Conservation (phyloP, 2,888 invertebrate species). For the Brachyptera risi region DNA sequence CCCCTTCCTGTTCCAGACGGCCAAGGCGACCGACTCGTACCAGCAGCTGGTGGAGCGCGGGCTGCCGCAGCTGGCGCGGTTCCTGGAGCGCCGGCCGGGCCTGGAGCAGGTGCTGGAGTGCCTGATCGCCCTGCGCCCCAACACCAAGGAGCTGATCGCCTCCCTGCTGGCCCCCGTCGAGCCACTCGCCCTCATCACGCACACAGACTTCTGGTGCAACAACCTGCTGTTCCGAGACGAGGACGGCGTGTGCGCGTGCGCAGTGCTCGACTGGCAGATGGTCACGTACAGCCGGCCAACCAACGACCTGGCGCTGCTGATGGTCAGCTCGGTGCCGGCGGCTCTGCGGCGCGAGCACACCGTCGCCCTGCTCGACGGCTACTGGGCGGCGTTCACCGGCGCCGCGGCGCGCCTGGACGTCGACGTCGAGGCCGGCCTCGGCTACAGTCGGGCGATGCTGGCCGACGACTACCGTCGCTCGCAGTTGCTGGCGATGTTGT, state of each 20-base stretch:
- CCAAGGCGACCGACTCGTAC: slow-evolving; percentile 73
- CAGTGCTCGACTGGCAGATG: slow-evolving; percentile 81
- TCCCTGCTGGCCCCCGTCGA: slow-evolving; percentile 66
- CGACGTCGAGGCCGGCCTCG: slow-evolving; percentile 54
- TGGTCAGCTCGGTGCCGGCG: slow-evolving; percentile 68
- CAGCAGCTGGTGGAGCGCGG: slow-evolving; percentile 73
- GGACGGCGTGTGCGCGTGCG: slow-evolving; percentile 54
- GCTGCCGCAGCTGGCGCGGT: slow-evolving; percentile 66
- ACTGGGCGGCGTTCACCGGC: slow-evolving; percentile 60
- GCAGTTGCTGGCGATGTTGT: slow-evolving; percentile 66
- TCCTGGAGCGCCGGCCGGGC: slow-evolving; percentile 62
- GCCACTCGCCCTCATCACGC: slow-evolving; percentile 70
- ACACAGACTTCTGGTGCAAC: slow-evolving; percentile 82
- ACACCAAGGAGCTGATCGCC: slow-evolving; percentile 68
- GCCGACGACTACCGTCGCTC: slow-evolving; percentile 58
- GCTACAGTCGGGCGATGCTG: slow-evolving; percentile 52
- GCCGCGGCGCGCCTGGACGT: slow-evolving; percentile 59
- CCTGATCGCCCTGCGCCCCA: slow-evolving; percentile 55
- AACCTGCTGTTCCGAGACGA: slow-evolving; percentile 61
- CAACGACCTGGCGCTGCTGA: slow-evolving; percentile 70
- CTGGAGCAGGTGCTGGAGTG: slow-evolving; percentile 58
- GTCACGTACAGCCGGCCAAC: slow-evolving; percentile 72
- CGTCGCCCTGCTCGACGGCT: slow-evolving; percentile 57
- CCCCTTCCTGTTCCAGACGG: slow-evolving; percentile 71
- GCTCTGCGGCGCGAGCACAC: slow-evolving; percentile 63